Evolutionary conservation across 2,888 invertebrate genomes (phyloP).

Genomic region (Amphipyra berbera): DNA sequence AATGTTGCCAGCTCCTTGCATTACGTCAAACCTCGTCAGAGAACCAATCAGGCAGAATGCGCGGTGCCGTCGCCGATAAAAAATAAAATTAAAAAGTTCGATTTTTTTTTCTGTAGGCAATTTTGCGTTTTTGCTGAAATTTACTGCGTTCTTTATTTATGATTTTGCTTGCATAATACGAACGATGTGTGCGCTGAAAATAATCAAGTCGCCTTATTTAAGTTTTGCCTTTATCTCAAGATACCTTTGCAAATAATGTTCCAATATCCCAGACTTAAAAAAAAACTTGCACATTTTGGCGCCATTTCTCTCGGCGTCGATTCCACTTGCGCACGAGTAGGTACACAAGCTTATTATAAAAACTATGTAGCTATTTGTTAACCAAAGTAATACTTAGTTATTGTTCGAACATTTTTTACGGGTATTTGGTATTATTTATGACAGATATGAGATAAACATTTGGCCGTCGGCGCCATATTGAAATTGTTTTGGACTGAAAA

Average conservation of each 20-base stretch:
- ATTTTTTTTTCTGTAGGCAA: constrained; percentile 9
- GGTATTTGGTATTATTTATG: constrained; percentile 53
- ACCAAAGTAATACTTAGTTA: constrained; percentile 45
- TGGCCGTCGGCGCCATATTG: constrained; percentile 48
- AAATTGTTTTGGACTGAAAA: constrained; percentile 20
- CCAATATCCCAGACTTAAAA: no score
- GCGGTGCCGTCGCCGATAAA: constrained; percentile 62
- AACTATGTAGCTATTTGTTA: constrained; percentile 55
- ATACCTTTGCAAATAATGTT: no score
- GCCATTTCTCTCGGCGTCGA: constrained; percentile 47
- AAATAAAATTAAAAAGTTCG: constrained; percentile 60
- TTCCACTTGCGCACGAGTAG: constrained; percentile 50
- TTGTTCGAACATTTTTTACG: constrained; percentile 43
- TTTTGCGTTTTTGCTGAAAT: constrained; percentile 25
- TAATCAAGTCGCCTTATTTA: no score
- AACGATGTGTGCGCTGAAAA: no score
- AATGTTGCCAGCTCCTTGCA: constrained; percentile 76
- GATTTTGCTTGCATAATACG: background rate
- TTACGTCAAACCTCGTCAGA: constrained; percentile 81
- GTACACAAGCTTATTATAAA: constrained; percentile 58
- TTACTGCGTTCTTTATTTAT: background rate
- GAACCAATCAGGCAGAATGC: constrained; percentile 75
- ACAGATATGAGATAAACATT: constrained; percentile 69
- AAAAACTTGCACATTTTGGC: constrained; percentile 50
- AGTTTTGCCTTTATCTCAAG: no score